A percentile compares a stretch with the other conserved stretches of the same genome.
Conservation (phyloP, 2,888 invertebrate species). For the Colletes collaris region DNA sequence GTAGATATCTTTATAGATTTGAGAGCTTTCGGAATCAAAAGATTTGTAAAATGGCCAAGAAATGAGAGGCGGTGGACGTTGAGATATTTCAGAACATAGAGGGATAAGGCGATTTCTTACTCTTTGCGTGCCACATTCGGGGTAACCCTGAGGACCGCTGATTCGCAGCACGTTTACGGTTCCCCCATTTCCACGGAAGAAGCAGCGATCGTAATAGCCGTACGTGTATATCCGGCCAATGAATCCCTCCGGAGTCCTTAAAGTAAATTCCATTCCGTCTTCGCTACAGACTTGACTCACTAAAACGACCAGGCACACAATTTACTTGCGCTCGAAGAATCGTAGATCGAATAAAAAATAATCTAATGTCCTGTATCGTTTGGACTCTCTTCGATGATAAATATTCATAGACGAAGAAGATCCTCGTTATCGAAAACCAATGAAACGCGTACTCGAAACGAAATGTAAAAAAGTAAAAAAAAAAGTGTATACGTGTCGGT, state of each 20-base stretch:
- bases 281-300: constrained; percentile 96
- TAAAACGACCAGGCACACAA: constrained; percentile 79
- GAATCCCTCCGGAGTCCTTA: constrained; percentile 94
- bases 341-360: too few relatives aligned
- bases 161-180: constrained; percentile 92
- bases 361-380: too few relatives aligned
- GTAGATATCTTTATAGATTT: too few relatives aligned
- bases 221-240: constrained; percentile 95
- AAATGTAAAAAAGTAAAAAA: constrained; percentile 10
- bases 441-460: too few relatives aligned
- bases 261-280: constrained; percentile 96
- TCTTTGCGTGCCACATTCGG: constrained; percentile 95
- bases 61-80: neutral
- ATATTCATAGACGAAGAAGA: too few relatives aligned
- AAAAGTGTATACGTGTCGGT: constrained; percentile 21
- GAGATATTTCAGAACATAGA: neutral
- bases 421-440: too few relatives aligned
- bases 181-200: constrained; percentile 95
- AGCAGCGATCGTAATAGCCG: constrained; percentile 94
- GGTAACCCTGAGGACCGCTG: constrained; percentile 95
- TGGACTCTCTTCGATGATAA: too few relatives aligned
- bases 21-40: too few relatives aligned
- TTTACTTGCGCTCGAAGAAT: constrained; percentile 12
- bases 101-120: constrained; percentile 81
- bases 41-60: neutral